Conservation (phyloP, 2,888 invertebrate genomes). For the Acrobasis suavella region DNA sequence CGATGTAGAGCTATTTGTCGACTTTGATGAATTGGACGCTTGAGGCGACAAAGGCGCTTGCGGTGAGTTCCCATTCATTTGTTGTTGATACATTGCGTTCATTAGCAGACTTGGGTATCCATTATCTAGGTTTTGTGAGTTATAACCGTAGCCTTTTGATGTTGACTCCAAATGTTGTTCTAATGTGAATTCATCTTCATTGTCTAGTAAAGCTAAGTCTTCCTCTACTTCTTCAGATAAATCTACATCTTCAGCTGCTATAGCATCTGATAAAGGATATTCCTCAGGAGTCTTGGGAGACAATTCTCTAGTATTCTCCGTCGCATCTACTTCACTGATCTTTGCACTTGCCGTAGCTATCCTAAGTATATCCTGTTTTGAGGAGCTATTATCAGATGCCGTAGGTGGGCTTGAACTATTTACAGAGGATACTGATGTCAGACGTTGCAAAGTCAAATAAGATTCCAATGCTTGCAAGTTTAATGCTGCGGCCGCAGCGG, state of each 20-base stretch:
- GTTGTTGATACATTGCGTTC: conserved; percentile 85
- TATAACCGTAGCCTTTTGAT: conserved; percentile 67
- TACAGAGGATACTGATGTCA: conserved; percentile 86
- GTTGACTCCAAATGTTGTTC: conserved; percentile 79
- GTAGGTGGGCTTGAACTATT: conserved; percentile 61
- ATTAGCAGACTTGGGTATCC: conserved; percentile 87
- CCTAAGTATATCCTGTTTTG: conserved; percentile 86
- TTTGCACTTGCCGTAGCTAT: conserved; percentile 82
- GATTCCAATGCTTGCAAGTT: conserved; percentile 94
- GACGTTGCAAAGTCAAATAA: conserved; percentile 90
- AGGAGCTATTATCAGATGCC: conserved; percentile 58
- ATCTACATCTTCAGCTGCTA: conserved; percentile 84
- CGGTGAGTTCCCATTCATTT: conserved; percentile 74
- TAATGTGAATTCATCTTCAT: conserved; percentile 87
- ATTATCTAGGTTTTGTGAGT: conserved; percentile 84
- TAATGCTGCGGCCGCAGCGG: conserved; percentile 91
- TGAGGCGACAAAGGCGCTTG: conserved; percentile 73
- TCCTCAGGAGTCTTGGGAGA: conserved; percentile 78
- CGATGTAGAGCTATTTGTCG: conserved; percentile 73
- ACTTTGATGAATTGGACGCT: conserved; percentile 72
- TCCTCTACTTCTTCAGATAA: conserved; percentile 88
- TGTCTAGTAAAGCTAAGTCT: conserved; percentile 88
- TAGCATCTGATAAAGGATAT: conserved; percentile 75
- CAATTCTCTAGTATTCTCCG: conserved; percentile 63
- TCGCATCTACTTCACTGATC: conserved; percentile 71